Conservation (phyloP, 1,140 invertebrate genomes). For the Drosophila simulans region DNA sequence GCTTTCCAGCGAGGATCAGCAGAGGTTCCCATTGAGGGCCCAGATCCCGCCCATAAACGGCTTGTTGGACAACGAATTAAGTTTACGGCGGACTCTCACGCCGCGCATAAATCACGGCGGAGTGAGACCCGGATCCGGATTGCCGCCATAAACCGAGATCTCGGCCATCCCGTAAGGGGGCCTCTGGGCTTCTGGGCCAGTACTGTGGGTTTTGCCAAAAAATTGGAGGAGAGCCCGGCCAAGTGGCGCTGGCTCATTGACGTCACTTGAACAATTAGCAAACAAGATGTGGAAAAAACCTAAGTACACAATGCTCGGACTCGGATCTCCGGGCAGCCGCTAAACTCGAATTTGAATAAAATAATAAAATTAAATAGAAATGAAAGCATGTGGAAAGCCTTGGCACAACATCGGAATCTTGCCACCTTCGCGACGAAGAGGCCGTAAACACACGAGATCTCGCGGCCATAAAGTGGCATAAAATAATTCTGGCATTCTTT, state of each 20-base stretch:
- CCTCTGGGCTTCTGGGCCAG: conserved; percentile 41
- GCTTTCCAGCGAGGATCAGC: conserved; percentile 14
- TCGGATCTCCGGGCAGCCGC: conserved; percentile 20
- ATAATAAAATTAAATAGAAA: conserved; percentile 71
- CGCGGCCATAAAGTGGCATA: conserved; percentile 72
- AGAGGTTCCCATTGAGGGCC: not conserved
- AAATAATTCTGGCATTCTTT: conserved; percentile 81
- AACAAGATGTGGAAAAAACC: conserved; percentile 72
- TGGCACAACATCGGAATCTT: conserved; percentile 75
- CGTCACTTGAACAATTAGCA: conserved; percentile 78
- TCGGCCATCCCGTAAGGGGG: conserved; percentile 53
- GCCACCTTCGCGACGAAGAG: conserved; percentile 55
- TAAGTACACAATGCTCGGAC: conserved; percentile 40
- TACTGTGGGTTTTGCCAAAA: conserved; percentile 7
- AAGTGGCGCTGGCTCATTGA: conserved; percentile 58
- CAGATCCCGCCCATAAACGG: conserved; percentile 51
- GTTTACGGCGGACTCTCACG: conserved; percentile 57
- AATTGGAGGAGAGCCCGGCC: conserved; percentile 8
- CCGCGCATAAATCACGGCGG: conserved; percentile 66
- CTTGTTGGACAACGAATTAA: conserved; percentile 57
- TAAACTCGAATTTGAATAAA: conserved; percentile 72
- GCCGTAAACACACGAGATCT: conserved; percentile 37
- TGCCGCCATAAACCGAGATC: conserved; percentile 53
- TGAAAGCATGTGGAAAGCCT: conserved; percentile 62
- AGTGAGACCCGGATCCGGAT: conserved; percentile 41